These are phyloP conservation scores for Cacatua alba DNA, from an alignment of 2,113 vertebrate species.

Conservation along the genomic window DNA sequence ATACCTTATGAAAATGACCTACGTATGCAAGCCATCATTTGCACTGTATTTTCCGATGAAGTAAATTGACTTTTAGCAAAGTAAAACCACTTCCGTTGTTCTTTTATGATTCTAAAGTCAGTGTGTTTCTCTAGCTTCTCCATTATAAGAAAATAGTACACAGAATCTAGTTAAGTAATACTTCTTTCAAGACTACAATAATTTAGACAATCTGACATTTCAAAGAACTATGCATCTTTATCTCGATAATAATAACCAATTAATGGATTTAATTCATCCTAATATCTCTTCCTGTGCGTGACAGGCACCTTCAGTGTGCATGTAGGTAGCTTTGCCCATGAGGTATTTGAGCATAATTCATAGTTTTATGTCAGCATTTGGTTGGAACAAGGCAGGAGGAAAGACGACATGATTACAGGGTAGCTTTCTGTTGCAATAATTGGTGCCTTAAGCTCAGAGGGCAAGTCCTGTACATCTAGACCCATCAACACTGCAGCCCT, in stretches of 20 bases:
- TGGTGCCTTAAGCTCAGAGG: not conserved
- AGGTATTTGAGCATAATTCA: not conserved
- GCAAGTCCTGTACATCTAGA: not conserved
- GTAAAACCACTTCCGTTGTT: not conserved
- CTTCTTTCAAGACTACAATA: not conserved
- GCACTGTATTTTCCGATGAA: not conserved
- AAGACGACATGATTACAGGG: not conserved
- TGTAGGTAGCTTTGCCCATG: not conserved
- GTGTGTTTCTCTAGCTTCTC: not conserved
- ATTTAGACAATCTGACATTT: not conserved
- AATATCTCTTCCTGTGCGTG: not conserved
- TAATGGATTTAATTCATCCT: conserved; percentile 5
- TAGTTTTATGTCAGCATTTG: not conserved
- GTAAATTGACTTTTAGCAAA: not conserved
- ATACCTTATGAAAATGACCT: not conserved
- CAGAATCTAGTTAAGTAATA: not conserved
- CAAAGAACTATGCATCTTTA: not conserved
- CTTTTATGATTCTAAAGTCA: not conserved
- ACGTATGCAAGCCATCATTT: not conserved
- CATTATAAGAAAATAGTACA: not conserved
- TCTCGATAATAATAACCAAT: not conserved
- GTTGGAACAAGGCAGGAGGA: not conserved
- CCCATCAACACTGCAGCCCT: not conserved
- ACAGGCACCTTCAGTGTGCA: not conserved
- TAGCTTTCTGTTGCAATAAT: not conserved